Conservation (phyloP, 2,797 vertebrate species). For the Tarsius wallacei region DNA sequence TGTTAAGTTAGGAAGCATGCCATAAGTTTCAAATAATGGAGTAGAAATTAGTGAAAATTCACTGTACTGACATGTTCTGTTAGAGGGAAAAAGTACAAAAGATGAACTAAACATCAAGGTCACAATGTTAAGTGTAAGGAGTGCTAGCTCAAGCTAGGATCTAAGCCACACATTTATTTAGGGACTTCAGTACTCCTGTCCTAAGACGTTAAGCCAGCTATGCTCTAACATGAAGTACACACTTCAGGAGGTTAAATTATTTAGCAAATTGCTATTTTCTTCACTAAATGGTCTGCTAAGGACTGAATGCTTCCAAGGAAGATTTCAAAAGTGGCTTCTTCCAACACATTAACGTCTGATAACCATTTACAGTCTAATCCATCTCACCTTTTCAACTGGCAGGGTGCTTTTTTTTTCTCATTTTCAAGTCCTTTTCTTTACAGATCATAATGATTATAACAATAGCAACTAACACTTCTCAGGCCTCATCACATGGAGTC, state of each 20-base stretch:
- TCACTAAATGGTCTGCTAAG: constrained; percentile 67
- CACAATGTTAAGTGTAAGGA: background rate
- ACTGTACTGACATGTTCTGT: background rate
- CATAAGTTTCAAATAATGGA: background rate
- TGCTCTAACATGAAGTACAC: background rate
- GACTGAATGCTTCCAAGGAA: background rate
- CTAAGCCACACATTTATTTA: background rate
- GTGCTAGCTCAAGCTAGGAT: background rate
- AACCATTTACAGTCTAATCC: background rate
- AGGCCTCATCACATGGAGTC: background rate
- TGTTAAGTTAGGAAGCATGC: background rate
- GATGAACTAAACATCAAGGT: background rate
- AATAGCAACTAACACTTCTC: background rate
- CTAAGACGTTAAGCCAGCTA: constrained; percentile 27
- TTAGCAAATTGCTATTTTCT: constrained; percentile 56
- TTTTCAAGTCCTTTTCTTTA: constrained; percentile 54
- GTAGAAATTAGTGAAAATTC: background rate
- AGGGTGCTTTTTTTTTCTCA: background rate
- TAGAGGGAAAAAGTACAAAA: background rate
- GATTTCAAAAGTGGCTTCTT: constrained; percentile 28
- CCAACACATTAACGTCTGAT: background rate
- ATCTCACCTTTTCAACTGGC: background rate
- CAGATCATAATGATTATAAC: background rate
- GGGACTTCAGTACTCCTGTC: background rate
- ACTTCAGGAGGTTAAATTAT: constrained; percentile 36